Base-by-base conservation (phyloP, 2,888 invertebrate genomes). In the Cepaea hortensis region DNA sequence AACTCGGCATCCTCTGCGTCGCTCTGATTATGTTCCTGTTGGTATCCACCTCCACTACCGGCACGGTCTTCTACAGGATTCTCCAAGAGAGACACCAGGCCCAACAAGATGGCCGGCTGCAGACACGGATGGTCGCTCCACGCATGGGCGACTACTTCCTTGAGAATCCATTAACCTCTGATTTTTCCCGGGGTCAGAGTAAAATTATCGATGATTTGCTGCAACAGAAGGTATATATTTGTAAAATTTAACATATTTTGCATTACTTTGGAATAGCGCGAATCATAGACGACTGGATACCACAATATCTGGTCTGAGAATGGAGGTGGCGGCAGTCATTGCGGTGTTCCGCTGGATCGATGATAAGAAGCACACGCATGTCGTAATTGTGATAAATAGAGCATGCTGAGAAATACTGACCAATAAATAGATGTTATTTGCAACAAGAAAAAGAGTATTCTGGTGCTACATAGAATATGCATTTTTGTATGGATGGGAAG, bases 171-270 rank as follows among this genome's bases (percentile, higher is more conserved):
- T 4, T 50, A 15, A 70, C n/a, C n/a, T 15, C 50, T 11, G 82
- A 82, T 72, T 82, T 82, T 68, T 82, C 82, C 3, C 55, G 82
- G n/a, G 82, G 82, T 3, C 82, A 82, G 82, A 61, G 65, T 20
- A 55, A 13, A 82, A 23, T 82, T 72, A 82, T 82, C 9, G 72
- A 82, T 15, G 23, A 72, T 3, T 55, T 82, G 15, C 48, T 82
- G 55, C 46, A 46, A 20, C 15, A 65, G n/a, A 82, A 82, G 82
- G 82, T 82, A 72, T 35, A 0, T n/a, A 15, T 48, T 75, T 75
- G 35, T 35, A 35, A 35, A 35, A n/a, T 73, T 73, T 11, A 11
- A 73, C 11, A 73, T 73, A 73, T 23, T 9, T 20, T 23, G 73
- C 35, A 65, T 18, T 2, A 15, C 18, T 15, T 65, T 65, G 9